phyloP scores from a whole-genome alignment of 1,140 invertebrate species.

The Phocides pigmalion region DNA sequence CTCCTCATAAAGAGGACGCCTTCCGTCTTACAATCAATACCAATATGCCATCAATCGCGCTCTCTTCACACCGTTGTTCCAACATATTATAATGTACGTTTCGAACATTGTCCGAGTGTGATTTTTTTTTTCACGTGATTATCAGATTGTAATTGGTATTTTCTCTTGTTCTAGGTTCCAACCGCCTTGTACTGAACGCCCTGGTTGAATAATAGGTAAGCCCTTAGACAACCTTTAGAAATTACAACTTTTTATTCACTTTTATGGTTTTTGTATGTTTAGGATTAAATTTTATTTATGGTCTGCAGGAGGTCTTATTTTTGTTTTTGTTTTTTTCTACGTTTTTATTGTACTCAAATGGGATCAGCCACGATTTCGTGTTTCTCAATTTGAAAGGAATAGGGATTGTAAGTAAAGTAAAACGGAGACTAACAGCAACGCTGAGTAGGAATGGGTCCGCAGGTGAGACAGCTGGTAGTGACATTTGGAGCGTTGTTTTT shows the following conservation, averaged over 20 bases:
- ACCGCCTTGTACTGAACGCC: constrained; percentile 43
- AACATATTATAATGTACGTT: constrained; percentile 44
- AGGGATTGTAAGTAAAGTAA: constrained; percentile 7
- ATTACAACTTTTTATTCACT: constrained; percentile 29
- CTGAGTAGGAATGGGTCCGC: constrained; percentile 41
- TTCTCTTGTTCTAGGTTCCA: constrained; percentile 66
- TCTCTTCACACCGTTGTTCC: constrained; percentile 33
- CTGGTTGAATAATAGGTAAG: constrained; percentile 59
- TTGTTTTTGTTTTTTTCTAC: not conserved
- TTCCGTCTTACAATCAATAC: constrained; percentile 16
- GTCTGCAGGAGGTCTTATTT: not conserved
- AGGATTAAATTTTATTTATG: not conserved
- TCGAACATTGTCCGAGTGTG: constrained; percentile 1
- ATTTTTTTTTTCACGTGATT: not conserved
- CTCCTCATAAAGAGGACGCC: constrained; percentile 50
- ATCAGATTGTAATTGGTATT: constrained; percentile 45
- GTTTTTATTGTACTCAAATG: not conserved
- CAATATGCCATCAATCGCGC: constrained; percentile 52
- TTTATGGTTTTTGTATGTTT: constrained; percentile 5
- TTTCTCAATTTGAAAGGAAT: constrained; percentile 9
- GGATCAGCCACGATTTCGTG: constrained; percentile 4
- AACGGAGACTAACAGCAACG: constrained; percentile 9
- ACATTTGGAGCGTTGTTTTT: constrained; percentile 67
- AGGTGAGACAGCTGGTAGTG: constrained; percentile 71
- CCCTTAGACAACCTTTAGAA: constrained; percentile 48